Percentiles rank a stretch among this genome's conserved stretches.
Conservation (phyloP, 2,888 invertebrate genomes). For the Calameuta filiformis region DNA sequence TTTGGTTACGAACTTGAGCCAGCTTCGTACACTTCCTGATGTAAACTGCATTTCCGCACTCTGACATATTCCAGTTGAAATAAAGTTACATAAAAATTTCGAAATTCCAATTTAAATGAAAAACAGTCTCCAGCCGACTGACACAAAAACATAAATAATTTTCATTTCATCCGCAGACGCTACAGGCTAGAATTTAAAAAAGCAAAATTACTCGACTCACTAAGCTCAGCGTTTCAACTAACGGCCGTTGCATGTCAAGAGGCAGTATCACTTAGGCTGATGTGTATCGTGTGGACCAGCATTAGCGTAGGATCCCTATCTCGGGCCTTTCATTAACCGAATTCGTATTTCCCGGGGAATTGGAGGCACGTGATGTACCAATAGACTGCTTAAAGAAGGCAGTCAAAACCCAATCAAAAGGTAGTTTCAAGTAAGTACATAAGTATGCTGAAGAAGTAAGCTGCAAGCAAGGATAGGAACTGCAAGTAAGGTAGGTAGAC, state of each 20-base stretch:
- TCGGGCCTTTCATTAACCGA: conserved; percentile 20
- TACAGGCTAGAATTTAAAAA: background rate
- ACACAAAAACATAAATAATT: background rate
- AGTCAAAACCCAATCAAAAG: background rate
- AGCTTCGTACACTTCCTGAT: background rate
- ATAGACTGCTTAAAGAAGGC: background rate
- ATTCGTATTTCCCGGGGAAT: conserved; percentile 18
- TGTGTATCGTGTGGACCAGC: conserved; percentile 17
- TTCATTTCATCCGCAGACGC: background rate
- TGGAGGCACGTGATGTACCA: background rate
- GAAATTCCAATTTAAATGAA: background rate
- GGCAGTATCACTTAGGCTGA: conserved; percentile 20
- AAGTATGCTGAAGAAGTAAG: background rate
- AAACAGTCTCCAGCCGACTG: background rate
- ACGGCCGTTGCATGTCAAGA: conserved; percentile 13
- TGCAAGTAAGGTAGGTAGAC: background rate
- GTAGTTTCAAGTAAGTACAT: background rate
- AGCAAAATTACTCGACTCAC: background rate
- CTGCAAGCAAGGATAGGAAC: background rate
- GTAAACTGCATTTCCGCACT: background rate
- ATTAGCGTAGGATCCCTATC: conserved; percentile 11
- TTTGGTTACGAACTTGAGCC: background rate
- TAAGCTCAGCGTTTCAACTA: background rate
- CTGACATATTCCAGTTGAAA: background rate
- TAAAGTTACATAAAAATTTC: background rate